Evolutionary conservation across 30 jellyfish, hydroid and myxozoan genomes (phyloP).

Genomic region (Turritopsis dohrnii): DNA sequence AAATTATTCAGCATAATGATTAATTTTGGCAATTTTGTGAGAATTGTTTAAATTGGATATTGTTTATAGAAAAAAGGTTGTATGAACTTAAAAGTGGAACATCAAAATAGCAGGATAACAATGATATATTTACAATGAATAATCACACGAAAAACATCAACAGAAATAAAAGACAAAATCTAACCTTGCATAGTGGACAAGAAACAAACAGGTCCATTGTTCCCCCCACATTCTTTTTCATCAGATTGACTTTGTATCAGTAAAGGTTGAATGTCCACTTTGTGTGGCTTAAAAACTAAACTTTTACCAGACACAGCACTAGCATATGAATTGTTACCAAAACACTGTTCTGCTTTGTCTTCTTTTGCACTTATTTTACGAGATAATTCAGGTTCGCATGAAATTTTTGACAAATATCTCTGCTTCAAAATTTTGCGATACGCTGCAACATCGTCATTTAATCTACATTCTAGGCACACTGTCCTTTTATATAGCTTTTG

Average conservation of each 20-base stretch:
- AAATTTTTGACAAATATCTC: constrained; percentile 47
- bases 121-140: too few relatives aligned
- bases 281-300: constrained; percentile 2
- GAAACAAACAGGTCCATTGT: constrained; percentile 56
- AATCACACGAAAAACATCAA: not conserved
- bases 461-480: constrained; percentile 68
- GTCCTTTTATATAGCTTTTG: constrained; percentile 25
- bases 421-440: constrained; percentile 54
- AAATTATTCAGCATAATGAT: too few relatives aligned
- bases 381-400: constrained; percentile 53
- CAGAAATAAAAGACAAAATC: not conserved
- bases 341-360: constrained; percentile 13
- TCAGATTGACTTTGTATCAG: not conserved
- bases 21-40: too few relatives aligned
- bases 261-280: constrained; percentile 14
- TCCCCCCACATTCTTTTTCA: constrained; percentile 16
- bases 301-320: constrained; percentile 53
- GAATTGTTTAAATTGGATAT: too few relatives aligned
- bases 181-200: constrained; percentile 77
- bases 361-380: constrained; percentile 11
- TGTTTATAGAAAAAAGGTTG: too few relatives aligned
- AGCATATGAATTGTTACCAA: constrained; percentile 47
- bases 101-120: too few relatives aligned
- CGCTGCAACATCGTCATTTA: constrained; percentile 53
- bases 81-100: too few relatives aligned